Conservation (phyloP, 1,140 invertebrate species). For the Conus betulinus region DNA sequence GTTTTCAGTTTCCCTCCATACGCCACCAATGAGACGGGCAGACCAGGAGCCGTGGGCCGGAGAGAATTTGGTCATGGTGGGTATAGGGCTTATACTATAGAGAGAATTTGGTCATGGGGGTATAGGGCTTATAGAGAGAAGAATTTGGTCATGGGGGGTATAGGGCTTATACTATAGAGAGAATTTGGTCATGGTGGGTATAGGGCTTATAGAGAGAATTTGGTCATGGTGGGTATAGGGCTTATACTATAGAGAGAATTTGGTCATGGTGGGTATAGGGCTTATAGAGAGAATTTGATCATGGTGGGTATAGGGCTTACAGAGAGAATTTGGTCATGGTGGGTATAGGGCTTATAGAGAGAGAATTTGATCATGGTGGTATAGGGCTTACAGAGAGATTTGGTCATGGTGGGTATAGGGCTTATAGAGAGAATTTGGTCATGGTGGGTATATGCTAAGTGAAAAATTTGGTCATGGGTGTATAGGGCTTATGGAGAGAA, state of each 20-base stretch:
- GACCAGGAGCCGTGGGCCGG: constrained; percentile 82
- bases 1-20: constrained; percentile 90
- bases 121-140: too few relatives aligned
- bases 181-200: constrained; percentile 87
- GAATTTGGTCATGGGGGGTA: too few relatives aligned
- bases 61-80: constrained; percentile 90
- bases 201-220: too few relatives aligned
- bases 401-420: constrained; percentile 84
- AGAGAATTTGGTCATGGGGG: too few relatives aligned
- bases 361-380: constrained; percentile 89
- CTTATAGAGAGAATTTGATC: constrained; percentile 84
- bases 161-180: constrained; percentile 71
- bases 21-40: constrained; percentile 94
- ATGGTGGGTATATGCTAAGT: too few relatives aligned
- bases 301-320: constrained; percentile 78
- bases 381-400: constrained; percentile 58
- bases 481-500: constrained; percentile 78
- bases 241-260: constrained; percentile 79
- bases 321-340: too few relatives aligned
- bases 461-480: too few relatives aligned
- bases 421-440: too few relatives aligned
- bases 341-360: constrained; percentile 55
- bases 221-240: too few relatives aligned
- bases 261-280: constrained; percentile 84
- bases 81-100: neutral